phyloP scores from a whole-genome alignment of 2,797 vertebrate genomes.

The Nannoperca obscura region DNA sequence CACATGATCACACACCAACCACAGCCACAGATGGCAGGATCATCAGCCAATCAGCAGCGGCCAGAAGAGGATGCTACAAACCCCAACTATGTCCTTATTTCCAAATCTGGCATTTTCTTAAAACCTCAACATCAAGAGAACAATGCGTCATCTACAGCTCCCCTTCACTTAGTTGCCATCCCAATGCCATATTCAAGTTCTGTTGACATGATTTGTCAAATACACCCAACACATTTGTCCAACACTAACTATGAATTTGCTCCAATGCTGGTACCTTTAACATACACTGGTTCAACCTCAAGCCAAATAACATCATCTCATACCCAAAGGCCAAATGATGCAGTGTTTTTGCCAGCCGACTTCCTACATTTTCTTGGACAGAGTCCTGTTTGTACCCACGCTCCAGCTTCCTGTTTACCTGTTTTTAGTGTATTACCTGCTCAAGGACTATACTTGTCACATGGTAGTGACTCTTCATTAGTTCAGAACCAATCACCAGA shows the following conservation, averaged over 20 bases:
- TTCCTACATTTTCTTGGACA: background rate
- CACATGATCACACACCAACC: conserved; percentile 23
- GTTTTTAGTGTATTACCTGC: conserved; percentile 8
- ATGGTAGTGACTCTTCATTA: background rate
- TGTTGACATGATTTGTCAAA: conserved; percentile 33
- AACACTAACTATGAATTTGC: conserved; percentile 19
- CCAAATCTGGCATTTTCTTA: conserved; percentile 14
- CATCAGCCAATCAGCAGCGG: conserved; percentile 12
- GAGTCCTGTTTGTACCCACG: background rate
- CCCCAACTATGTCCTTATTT: conserved; percentile 6
- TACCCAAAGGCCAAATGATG: conserved; percentile 3
- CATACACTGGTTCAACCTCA: background rate
- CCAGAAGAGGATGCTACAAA: conserved; percentile 2
- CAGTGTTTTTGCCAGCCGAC: background rate
- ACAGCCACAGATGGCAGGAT: background rate
- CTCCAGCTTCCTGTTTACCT: conserved; percentile 16
- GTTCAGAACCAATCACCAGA: conserved; percentile 4
- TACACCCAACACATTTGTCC: conserved; percentile 1
- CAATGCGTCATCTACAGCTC: background rate
- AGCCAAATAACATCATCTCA: background rate
- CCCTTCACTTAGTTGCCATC: conserved; percentile 10
- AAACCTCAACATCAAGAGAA: conserved; percentile 15
- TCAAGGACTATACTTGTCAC: conserved; percentile 19
- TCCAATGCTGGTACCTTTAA: conserved; percentile 27
- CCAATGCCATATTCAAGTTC: conserved; percentile 1